Percentiles rank a stretch among this genome's conserved stretches.
These are phyloP conservation scores for Styela plicata DNA, from an alignment of 23 tunicate species.

Conservation along the genomic window DNA sequence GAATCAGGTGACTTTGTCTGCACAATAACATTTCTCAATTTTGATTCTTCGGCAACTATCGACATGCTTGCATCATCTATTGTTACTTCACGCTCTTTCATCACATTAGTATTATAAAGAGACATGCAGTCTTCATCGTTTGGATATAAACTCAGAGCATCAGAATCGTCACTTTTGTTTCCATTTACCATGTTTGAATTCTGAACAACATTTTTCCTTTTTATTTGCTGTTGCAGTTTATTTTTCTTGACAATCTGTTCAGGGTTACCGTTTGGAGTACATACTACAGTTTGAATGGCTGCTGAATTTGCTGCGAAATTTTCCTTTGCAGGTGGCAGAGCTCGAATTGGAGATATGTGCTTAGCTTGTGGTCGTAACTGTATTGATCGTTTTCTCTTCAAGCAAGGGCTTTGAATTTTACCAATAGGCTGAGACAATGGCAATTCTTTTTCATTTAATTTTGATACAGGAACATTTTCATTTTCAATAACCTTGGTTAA, in stretches of 20 bases:
- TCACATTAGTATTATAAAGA: background rate
- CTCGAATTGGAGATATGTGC: background rate
- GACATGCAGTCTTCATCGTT: constrained; percentile 18
- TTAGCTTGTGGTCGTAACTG: background rate
- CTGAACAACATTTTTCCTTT: background rate
- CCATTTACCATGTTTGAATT: background rate
- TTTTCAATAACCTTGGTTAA: background rate
- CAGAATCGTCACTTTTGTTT: constrained; percentile 1
- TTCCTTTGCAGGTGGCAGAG: background rate
- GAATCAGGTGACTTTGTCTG: background rate
- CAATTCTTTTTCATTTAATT: background rate
- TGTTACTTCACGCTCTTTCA: background rate
- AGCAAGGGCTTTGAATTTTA: background rate
- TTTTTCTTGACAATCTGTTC: background rate
- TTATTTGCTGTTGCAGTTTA: too few relatives aligned
- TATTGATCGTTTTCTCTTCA: background rate
- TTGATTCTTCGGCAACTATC: background rate
- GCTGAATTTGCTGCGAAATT: background rate
- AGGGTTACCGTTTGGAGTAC: background rate
- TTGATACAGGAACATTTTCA: background rate
- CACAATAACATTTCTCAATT: background rate
- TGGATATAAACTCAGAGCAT: constrained; percentile 18
- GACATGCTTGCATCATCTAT: background rate
- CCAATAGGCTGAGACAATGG: background rate
- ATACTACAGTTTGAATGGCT: background rate